Evolutionary conservation across 2,888 invertebrate species (phyloP).

Genomic region (Apocheima hispidaria): DNA sequence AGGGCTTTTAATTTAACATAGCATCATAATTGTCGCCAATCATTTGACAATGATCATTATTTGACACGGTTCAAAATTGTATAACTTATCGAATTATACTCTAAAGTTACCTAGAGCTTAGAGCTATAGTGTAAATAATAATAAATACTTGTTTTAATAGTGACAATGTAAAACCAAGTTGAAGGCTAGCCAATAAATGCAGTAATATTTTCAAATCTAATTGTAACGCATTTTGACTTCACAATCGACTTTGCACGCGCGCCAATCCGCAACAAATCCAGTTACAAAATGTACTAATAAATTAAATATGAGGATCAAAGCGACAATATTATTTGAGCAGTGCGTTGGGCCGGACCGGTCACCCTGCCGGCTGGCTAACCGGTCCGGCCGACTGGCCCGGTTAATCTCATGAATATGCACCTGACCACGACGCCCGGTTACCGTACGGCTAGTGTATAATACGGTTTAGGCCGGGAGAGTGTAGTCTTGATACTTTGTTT

Average conservation of each 20-base stretch:
- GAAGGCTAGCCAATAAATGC: no score
- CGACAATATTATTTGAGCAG: slow-evolving; percentile 56
- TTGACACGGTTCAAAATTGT: no score
- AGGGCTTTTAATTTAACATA: no score
- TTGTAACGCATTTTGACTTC: slow-evolving; percentile 10
- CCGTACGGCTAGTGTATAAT: slow-evolving; percentile 47
- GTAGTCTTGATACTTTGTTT: slow-evolving; percentile 40
- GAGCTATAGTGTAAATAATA: no score
- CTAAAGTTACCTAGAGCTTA: no score
- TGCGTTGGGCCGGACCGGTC: slow-evolving; percentile 18
- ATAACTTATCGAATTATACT: no score
- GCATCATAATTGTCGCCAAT: no score
- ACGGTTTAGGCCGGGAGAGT: slow-evolving; percentile 34
- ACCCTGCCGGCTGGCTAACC: not conserved
- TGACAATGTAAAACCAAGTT: no score
- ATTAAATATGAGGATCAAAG: slow-evolving; percentile 49
- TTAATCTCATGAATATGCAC: slow-evolving; percentile 75
- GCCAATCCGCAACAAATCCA: slow-evolving; percentile 28
- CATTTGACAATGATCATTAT: no score
- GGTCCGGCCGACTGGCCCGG: slow-evolving; percentile 37
- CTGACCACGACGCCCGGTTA: slow-evolving; percentile 55
- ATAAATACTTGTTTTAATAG: no score
- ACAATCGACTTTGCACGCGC: slow-evolving; percentile 22
- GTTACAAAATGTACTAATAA: slow-evolving; percentile 39
- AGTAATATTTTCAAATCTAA: not conserved